phyloP scores from a whole-genome alignment of 1,140 invertebrate genomes.

The Pentalonia nigronervosa region DNA sequence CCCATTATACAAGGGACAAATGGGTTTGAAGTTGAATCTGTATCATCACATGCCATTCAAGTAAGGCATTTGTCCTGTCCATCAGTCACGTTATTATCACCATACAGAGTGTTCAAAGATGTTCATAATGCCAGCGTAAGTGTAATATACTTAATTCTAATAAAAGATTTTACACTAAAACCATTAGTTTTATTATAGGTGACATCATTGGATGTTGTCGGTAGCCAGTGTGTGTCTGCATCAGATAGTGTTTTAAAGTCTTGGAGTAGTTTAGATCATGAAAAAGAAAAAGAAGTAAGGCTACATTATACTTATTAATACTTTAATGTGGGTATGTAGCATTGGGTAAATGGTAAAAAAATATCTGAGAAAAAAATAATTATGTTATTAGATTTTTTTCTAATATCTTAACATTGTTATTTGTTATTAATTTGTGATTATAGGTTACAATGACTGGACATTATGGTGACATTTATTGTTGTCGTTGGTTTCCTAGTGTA shows the following conservation, averaged over 20 bases:
- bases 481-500: conserved; percentile 77
- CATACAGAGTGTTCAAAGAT: conserved; percentile 57
- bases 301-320: background rate
- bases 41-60: conserved; percentile 59
- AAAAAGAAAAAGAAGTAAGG: conserved; percentile 43
- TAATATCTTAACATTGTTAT: background rate
- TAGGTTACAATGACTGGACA: conserved; percentile 73
- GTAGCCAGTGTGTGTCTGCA: conserved; percentile 36
- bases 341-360: background rate
- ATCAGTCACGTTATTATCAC: conserved; percentile 60
- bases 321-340: background rate
- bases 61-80: conserved; percentile 56
- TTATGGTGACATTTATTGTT: conserved; percentile 74
- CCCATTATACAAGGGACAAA: conserved; percentile 58
- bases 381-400: background rate
- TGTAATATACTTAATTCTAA: conserved; percentile 22
- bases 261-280: conserved; percentile 51
- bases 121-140: conserved; percentile 61
- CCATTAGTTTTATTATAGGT: conserved; percentile 5
- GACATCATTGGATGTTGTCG: conserved; percentile 38
- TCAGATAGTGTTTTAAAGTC: conserved; percentile 43
- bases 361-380: too few species aligned
- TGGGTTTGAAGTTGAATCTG: conserved; percentile 60
- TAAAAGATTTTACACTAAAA: background rate
- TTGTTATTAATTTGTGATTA: conserved; percentile 60